phyloP scores from a whole-genome alignment of 92 coral and sea anemone genomes.

The Epizoanthus stellaris region DNA sequence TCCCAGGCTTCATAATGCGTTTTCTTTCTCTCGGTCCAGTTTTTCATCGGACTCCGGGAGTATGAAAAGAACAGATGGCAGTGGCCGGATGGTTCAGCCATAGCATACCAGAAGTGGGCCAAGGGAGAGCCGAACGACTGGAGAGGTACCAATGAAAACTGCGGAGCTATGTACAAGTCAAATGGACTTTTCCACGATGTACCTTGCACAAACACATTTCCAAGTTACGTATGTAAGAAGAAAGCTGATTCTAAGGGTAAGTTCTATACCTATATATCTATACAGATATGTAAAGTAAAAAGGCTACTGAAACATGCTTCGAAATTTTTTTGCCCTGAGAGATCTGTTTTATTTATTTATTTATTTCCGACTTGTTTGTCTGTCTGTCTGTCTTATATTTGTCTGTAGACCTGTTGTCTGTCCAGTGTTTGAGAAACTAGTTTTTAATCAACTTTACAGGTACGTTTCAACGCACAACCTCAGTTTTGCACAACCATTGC shows the following conservation, averaged over 20 bases:
- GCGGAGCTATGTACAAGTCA: not conserved
- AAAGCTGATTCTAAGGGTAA: conserved; percentile 4
- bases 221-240: conserved; percentile 30
- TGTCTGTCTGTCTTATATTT: too few relatives aligned
- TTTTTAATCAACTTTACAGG: too few relatives aligned
- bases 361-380: too few relatives aligned
- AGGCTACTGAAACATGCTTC: too few relatives aligned
- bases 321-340: too few relatives aligned
- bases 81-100: conserved; percentile 32
- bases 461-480: too few relatives aligned
- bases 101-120: conserved; percentile 11
- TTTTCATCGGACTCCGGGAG: not conserved
- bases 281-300: too few relatives aligned
- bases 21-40: not conserved
- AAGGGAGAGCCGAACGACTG: conserved; percentile 19
- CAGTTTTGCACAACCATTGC: too few relatives aligned
- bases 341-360: too few relatives aligned
- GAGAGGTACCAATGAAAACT: not conserved
- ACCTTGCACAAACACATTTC: not conserved
- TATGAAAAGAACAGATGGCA: conserved; percentile 28
- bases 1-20: too few relatives aligned
- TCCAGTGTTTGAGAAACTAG: too few relatives aligned
- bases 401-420: too few relatives aligned
- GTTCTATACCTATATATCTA: not conserved
- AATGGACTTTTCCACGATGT: conserved; percentile 15